Evolutionary conservation across 2,113 vertebrate species (phyloP), one percentile per base, ranked within the genome.

Genomic region (Platysteira castanea): DNA sequence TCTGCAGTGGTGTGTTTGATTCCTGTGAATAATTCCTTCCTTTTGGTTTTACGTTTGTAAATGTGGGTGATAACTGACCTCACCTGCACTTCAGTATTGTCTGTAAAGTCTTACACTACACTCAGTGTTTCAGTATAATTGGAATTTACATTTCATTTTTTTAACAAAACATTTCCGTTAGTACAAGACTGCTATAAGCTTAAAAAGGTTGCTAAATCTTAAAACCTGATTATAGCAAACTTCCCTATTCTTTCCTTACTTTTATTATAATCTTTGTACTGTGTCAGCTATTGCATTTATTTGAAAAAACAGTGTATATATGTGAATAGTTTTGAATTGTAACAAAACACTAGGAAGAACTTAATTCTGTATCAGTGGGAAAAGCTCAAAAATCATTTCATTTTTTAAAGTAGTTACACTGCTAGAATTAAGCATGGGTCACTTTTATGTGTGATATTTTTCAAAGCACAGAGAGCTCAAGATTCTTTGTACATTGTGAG

Each of bases 261-360:
- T 84, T 28, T 50, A 24, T 56, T 61, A 27, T 65, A 20, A 47
- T 35, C 47, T 93, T 95, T 94, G 61, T 93, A 73, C 54, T 53
- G 71, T 93, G 96, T 70, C 81, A 90, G 74, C 42, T 63, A 47
- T 47, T 89, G 22, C 57, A 56, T 97, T 96, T 92, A 92, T 91
- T 84, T 90, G 89, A 59, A 89, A 91, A 65, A 85, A 59, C 71
- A 44, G 5, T 95, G 82, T 97, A 94, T 31, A 92, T 97, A 92
- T 96, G 96, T 97, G 89, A 97, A 97, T 97, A 97, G 69, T 42
- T 86, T 68, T 76, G 69, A 87, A 69, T 73, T 84, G 68, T 83
- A 89, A 88, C 86, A 89, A 90, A 92, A 93, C 77, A 70, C 2
- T 4, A 87, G 37, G 46, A 95, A 92, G 94, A 93, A 84, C 42